phyloP scores from a whole-genome alignment of 1,140 invertebrate genomes.

The Nylanderia fulva region DNA sequence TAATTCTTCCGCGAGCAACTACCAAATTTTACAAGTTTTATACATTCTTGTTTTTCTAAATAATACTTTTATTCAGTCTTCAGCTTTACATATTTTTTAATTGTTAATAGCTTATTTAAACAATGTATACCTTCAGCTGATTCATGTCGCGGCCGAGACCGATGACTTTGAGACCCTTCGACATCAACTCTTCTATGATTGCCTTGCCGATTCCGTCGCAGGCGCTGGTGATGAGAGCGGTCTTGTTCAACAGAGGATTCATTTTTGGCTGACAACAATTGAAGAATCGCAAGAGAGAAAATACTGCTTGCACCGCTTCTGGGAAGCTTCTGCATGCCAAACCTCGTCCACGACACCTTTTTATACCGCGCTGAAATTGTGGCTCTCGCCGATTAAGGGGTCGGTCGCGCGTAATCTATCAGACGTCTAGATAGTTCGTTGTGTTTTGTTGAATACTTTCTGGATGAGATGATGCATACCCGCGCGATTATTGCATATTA shows the following conservation, averaged over 20 bases:
- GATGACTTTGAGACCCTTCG: slow-evolving; percentile 85
- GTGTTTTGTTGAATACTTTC: neutral
- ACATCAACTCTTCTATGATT: slow-evolving; percentile 78
- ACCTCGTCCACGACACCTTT: neutral
- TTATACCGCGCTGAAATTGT: slow-evolving; percentile 62
- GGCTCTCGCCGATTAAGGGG: slow-evolving; percentile 67
- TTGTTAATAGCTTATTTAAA: neutral
- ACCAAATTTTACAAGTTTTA: neutral
- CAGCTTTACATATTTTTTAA: neutral
- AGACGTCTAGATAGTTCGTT: slow-evolving; percentile 24
- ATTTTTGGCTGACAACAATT: slow-evolving; percentile 81
- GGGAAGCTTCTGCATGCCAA: slow-evolving; percentile 40
- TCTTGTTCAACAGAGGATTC: slow-evolving; percentile 89
- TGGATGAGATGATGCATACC: slow-evolving; percentile 28
- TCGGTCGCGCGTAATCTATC: slow-evolving; percentile 67
- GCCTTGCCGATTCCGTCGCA: slow-evolving; percentile 88
- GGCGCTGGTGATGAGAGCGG: slow-evolving; percentile 91
- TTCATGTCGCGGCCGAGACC: slow-evolving; percentile 84
- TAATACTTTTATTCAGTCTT: neutral
- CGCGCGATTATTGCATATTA: neutral
- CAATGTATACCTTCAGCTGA: slow-evolving; percentile 66
- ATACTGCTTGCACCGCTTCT: neutral
- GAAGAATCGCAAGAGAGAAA: slow-evolving; percentile 75
- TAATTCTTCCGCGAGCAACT: slow-evolving; percentile 64
- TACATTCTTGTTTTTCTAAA: neutral